phyloP scores from a whole-genome alignment of 2,888 invertebrate genomes.

The Xanthostigma xanthostigma region DNA sequence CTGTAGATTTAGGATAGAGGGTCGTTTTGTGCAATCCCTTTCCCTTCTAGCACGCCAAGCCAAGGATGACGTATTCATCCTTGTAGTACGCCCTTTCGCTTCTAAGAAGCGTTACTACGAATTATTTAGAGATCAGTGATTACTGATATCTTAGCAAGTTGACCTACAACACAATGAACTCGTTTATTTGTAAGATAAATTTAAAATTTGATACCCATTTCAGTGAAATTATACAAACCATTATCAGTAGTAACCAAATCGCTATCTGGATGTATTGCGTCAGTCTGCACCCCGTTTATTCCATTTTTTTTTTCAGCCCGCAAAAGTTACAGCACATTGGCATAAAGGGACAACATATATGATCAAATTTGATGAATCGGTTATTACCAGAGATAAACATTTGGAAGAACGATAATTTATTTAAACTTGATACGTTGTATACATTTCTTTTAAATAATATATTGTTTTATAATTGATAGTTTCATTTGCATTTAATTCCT shows the following conservation, averaged over 20 bases:
- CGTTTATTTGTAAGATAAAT: no score
- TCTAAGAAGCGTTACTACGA: no score
- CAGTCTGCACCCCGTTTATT: not conserved
- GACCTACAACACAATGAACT: no score
- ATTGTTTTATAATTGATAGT: not conserved
- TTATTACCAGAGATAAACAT: conserved; percentile 79
- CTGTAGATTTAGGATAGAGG: no score
- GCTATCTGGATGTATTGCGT: conserved; percentile 1
- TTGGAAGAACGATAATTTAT: conserved; percentile 63
- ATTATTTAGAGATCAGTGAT: no score
- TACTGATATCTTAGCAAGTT: no score
- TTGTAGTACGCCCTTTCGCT: no score
- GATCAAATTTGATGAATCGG: conserved; percentile 93
- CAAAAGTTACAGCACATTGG: conserved; percentile 97
- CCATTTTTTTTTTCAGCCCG: conserved; percentile 54
- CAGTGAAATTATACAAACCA: no score
- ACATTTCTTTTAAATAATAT: conserved; percentile 3
- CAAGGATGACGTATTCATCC: no score
- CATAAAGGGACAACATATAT: conserved; percentile 99
- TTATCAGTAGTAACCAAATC: not conserved
- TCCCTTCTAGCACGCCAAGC: no score
- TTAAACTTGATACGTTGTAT: not conserved
- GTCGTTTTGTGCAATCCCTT: no score
- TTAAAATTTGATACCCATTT: no score
- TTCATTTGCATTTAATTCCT: not conserved